Evolutionary conservation across 64 coral and sea anemone species (phyloP), one percentile per base, ranked within the genome.

Genomic region (Stylophora pistillata): DNA sequence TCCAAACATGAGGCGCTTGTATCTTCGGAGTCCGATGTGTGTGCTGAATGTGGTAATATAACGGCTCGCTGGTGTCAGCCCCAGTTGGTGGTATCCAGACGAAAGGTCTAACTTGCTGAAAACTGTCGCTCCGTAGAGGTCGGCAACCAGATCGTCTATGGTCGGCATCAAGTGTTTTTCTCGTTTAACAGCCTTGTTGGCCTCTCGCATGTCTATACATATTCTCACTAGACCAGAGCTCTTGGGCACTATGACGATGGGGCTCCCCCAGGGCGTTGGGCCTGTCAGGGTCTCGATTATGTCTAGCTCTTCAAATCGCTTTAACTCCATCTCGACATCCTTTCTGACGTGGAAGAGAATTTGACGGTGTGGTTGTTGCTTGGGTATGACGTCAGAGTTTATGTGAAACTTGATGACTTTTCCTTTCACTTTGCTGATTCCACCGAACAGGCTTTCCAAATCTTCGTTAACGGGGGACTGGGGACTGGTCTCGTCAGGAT

Each of bases 341-440:
- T n/a, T n/a, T n/a, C n/a, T n/a, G n/a, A n/a, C n/a, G n/a, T n/a
- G n/a, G n/a, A n/a, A n/a, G n/a, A n/a, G n/a, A n/a, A n/a, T n/a
- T n/a, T n/a, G n/a, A n/a, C n/a, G n/a, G n/a, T n/a, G n/a, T n/a
- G n/a, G n/a, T n/a, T n/a, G n/a, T n/a, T n/a, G n/a, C n/a, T n/a
- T n/a, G n/a, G n/a, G n/a, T n/a, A n/a, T n/a, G n/a, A n/a, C 70
- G 26, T 85, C 70, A 15, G 71, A 26, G 85, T 91, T 79, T 47
- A 95, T 95, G 78, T 89, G 94, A 9, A 95, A 79, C 72, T 91
- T 91, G 58, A 95, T 34, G 10, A 53, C 61, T 58, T 91, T 89
- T 18, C 86, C 84, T 72, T 79, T 86, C 30, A 95, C 60, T 30
- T 95, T 95, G 30, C 94, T 72, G 72, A 95, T 77, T 23, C 89